phyloP scores from a whole-genome alignment of 35 echinoderm and acorn worm species.

The Eucidaris tribuloides region DNA sequence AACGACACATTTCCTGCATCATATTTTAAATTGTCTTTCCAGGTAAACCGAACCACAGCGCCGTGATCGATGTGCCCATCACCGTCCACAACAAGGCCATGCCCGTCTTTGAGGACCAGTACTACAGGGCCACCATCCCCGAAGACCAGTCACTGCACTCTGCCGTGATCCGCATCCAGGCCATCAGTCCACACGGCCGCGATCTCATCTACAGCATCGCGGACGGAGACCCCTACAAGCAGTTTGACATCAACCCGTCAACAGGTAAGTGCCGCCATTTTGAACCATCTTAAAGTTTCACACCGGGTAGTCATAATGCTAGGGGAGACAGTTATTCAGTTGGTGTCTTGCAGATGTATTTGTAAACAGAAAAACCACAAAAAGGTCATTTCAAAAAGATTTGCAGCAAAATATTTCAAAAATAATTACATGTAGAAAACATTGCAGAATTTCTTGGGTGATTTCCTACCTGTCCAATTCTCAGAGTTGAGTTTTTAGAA shows the following conservation, averaged over 20 bases:
- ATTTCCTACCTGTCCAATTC: no score
- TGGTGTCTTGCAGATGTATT: no score
- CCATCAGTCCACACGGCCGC: conserved; percentile 82
- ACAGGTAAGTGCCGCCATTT: conserved; percentile 54
- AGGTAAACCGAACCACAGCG: conserved; percentile 72
- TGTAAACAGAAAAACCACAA: no score
- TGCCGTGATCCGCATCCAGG: conserved; percentile 83
- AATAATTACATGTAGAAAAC: no score
- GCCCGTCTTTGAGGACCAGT: conserved; percentile 89
- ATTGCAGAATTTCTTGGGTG: no score
- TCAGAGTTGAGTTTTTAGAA: no score
- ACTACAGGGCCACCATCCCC: conserved; percentile 71
- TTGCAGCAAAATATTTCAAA: no score
- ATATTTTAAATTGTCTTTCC: no score
- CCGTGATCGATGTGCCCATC: conserved; percentile 75
- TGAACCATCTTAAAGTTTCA: neutral
- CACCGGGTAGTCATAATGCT: no score
- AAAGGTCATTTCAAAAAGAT: no score
- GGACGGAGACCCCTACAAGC: conserved; percentile 76
- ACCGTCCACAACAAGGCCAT: conserved; percentile 97
- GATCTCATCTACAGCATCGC: conserved; percentile 94
- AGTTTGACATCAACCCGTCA: conserved; percentile 88
- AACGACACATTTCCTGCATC: no score
- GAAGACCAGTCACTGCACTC: conserved; percentile 81
- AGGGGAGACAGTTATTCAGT: no score